These are phyloP conservation scores for Lepidocyrtoides sp. DNA, from an alignment of 2,888 invertebrate genomes.

Conservation along the genomic window DNA sequence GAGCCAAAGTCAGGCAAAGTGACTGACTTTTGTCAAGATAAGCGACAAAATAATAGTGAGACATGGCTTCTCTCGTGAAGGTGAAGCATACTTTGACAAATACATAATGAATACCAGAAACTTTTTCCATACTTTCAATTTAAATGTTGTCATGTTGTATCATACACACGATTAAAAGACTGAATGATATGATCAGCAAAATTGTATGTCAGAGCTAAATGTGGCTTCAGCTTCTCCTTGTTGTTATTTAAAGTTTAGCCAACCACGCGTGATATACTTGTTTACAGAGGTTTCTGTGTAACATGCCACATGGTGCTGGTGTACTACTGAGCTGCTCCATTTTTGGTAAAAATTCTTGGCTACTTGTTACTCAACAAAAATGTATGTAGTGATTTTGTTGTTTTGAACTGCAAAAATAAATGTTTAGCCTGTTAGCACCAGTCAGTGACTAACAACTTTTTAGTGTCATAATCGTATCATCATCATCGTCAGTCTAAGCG, in stretches of 20 bases:
- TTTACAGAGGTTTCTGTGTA: neutral
- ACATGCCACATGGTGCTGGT: neutral
- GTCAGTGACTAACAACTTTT: neutral
- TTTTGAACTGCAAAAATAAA: constrained; percentile 6
- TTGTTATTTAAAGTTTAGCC: neutral
- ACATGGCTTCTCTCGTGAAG: no score
- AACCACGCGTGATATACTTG: neutral
- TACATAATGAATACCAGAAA: no score
- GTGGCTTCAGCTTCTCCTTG: neutral
- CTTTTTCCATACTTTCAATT: no score
- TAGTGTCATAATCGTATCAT: constrained; percentile 22
- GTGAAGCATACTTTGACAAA: no score
- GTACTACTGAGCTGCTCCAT: neutral
- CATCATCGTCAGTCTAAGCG: neutral
- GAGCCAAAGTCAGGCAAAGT: no score
- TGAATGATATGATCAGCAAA: no score
- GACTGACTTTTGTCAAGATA: no score
- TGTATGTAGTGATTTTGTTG: neutral
- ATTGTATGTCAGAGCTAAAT: neutral
- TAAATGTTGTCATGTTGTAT: no score
- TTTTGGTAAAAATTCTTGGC: neutral
- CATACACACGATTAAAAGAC: neutral
- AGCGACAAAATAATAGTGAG: no score
- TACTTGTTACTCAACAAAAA: neutral
- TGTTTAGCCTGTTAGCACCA: neutral